Conservation (phyloP, 1,140 invertebrate species). For the Zaprionus lachaisei region DNA sequence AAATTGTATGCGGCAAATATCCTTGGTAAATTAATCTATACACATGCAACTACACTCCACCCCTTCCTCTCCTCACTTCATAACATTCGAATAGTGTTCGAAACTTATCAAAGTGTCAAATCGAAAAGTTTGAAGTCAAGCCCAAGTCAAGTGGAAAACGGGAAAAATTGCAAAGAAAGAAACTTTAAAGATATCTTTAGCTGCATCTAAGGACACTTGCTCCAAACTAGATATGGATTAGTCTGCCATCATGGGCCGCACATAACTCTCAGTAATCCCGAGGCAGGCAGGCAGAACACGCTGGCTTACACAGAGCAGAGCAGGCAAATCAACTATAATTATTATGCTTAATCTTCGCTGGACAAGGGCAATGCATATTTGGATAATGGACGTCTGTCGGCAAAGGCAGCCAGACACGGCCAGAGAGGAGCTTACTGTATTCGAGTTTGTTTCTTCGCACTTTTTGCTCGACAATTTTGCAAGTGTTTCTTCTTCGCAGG, state of each 20-base stretch:
- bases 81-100: background rate
- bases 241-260: background rate
- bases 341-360: constrained; percentile 62
- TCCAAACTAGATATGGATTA: background rate
- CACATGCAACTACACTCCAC: background rate
- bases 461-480: constrained; percentile 62
- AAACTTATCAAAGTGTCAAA: constrained; percentile 64
- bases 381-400: constrained; percentile 1
- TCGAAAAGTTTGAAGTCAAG: constrained; percentile 70
- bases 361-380: constrained; percentile 18
- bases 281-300: background rate
- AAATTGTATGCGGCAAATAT: constrained; percentile 33
- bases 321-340: constrained; percentile 44
- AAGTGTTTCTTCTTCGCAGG: constrained; percentile 38
- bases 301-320: background rate
- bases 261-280: background rate
- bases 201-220: background rate
- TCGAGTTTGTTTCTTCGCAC: constrained; percentile 10
- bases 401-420: background rate
- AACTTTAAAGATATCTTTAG: background rate
- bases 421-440: background rate
- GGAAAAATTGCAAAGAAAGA: background rate
- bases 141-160: constrained; percentile 34
- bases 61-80: background rate
- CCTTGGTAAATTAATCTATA: background rate